Percentiles rank a stretch among this genome's conserved stretches.
phyloP scores from a whole-genome alignment of 2,113 vertebrate genomes.

The Cavia porcellus region DNA sequence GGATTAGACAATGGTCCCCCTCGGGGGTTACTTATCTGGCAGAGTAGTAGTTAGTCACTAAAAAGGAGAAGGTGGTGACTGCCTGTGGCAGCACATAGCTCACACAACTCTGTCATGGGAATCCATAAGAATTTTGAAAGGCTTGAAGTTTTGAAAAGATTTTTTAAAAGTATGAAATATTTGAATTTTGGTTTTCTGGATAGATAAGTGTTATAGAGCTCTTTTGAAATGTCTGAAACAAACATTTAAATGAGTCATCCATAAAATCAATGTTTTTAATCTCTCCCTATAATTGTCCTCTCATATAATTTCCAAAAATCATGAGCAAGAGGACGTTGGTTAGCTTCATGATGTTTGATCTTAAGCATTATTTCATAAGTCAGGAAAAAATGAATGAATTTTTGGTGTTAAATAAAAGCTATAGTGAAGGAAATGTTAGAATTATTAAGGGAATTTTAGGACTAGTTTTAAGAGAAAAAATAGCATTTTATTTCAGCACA shows the following conservation, averaged over 20 bases:
- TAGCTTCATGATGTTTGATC: not conserved
- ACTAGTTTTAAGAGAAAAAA: not conserved
- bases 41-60: not conserved
- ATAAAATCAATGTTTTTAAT: not conserved
- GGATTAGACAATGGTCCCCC: not conserved
- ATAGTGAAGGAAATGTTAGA: not conserved
- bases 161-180: not conserved
- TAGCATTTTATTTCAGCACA: not conserved
- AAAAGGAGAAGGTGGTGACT: not conserved
- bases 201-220: not conserved
- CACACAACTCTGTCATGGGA: not conserved
- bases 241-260: conserved; percentile 3
- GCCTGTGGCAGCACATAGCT: not conserved
- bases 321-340: not conserved
- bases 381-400: not conserved
- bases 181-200: not conserved
- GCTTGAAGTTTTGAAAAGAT: not conserved
- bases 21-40: not conserved
- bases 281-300: not conserved
- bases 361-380: not conserved
- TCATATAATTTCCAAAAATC: not conserved
- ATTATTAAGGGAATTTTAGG: not conserved
- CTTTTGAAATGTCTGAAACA: not conserved
- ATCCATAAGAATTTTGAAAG: conserved; percentile 15
- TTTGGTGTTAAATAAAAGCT: conserved; percentile 44